These are phyloP conservation scores for Limanda limanda DNA, from an alignment of 2,113 vertebrate species.

Conservation along the genomic window DNA sequence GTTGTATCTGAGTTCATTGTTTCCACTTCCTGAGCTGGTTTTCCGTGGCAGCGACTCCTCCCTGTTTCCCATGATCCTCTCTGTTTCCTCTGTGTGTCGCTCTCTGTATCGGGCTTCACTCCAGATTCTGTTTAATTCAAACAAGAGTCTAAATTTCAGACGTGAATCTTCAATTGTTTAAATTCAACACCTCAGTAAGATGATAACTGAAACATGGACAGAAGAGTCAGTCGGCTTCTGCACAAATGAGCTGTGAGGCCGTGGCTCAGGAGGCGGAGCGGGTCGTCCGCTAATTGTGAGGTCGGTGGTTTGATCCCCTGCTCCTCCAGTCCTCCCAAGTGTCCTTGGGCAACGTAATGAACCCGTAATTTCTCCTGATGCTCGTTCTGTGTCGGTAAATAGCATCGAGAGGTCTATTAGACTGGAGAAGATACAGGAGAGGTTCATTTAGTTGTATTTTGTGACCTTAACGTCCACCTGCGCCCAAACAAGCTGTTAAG, in stretches of 20 bases:
- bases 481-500: constrained; percentile 2
- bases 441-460: neutral
- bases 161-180: neutral
- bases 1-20: constrained; percentile 38
- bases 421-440: neutral
- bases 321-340: neutral
- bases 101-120: neutral
- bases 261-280: neutral
- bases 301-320: neutral
- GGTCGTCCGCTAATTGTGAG: neutral
- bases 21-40: constrained; percentile 64
- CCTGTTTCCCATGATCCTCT: constrained; percentile 17
- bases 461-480: neutral
- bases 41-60: neutral
- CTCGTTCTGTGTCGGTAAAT: neutral
- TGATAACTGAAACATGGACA: too few relatives aligned
- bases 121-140: neutral
- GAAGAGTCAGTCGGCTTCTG: too few relatives aligned
- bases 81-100: constrained; percentile 10
- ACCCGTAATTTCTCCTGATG: neutral
- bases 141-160: neutral
- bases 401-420: neutral
- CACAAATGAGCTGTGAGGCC: too few relatives aligned
- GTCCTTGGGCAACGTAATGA: neutral
- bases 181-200: too few relatives aligned